Percentiles rank a stretch among this genome's conserved stretches.
These are phyloP conservation scores for Drosophila parabipectinata DNA, from an alignment of 1,140 invertebrate species.

Conservation along the genomic window DNA sequence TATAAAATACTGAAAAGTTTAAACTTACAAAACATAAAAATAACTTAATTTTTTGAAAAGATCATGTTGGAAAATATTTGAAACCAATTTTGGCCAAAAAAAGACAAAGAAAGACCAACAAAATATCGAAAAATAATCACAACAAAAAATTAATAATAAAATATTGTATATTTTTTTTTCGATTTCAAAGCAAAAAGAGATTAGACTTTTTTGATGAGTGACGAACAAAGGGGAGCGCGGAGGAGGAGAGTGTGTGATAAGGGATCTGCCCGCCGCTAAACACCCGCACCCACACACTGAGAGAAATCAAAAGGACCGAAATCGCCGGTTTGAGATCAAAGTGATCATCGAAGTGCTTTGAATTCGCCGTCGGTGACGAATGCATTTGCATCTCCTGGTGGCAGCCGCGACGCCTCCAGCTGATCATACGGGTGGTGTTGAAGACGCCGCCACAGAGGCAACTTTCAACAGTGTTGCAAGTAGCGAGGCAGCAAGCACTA, in stretches of 20 bases:
- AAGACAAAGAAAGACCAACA: background rate
- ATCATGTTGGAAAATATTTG: too few species aligned
- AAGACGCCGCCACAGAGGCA: conserved; percentile 1
- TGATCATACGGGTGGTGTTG: conserved; percentile 22
- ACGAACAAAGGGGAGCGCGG: conserved; percentile 26
- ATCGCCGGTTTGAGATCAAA: background rate
- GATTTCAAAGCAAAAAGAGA: conserved; percentile 25
- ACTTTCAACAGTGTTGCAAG: background rate
- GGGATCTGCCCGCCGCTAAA: background rate
- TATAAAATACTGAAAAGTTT: too few species aligned
- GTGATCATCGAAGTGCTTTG: background rate
- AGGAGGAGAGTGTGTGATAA: conserved; percentile 18
- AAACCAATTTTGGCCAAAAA: too few species aligned
- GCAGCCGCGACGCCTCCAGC: conserved; percentile 46
- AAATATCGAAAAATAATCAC: background rate
- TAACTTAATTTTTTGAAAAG: too few species aligned
- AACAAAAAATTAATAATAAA: background rate
- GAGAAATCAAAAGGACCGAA: conserved; percentile 20
- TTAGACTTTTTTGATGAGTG: conserved; percentile 39
- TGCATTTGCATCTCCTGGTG: conserved; percentile 69
- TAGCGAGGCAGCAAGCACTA: conserved; percentile 5
- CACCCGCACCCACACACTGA: conserved; percentile 34
- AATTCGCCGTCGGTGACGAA: conserved; percentile 39
- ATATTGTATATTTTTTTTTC: conserved; percentile 11
- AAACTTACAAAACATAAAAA: too few species aligned